A percentile compares a stretch with the other conserved stretches of the same genome.
phyloP scores from a whole-genome alignment of 2,797 vertebrate genomes.

The Gadopsis bispinosus region DNA sequence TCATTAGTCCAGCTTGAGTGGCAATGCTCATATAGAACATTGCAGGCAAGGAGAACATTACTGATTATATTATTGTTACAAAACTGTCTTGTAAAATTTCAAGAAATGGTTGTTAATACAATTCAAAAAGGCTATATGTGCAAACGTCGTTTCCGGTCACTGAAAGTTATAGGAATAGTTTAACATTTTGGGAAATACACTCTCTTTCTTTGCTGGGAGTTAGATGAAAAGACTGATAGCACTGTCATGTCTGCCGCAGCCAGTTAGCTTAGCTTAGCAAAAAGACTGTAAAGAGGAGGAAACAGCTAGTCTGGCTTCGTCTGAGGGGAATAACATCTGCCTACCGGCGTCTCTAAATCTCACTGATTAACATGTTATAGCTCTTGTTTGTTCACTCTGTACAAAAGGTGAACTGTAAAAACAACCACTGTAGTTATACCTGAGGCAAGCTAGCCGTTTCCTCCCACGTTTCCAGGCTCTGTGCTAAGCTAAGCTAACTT shows the following conservation, averaged over 20 bases:
- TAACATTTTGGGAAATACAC: not conserved
- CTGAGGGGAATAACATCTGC: not conserved
- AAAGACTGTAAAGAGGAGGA: not conserved
- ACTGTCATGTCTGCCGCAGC: not conserved
- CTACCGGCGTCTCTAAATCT: not conserved
- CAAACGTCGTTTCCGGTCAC: not conserved
- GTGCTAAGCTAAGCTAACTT: not conserved
- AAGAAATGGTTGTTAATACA: not conserved
- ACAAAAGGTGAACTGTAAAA: not conserved
- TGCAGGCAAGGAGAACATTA: not conserved
- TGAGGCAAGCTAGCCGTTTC: not conserved
- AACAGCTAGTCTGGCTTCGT: not conserved
- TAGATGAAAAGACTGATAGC: not conserved
- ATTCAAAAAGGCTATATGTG: no score
- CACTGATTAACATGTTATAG: not conserved
- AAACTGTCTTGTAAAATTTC: not conserved
- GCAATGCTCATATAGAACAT: not conserved
- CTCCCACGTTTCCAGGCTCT: not conserved
- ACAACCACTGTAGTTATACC: not conserved
- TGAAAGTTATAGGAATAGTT: not conserved
- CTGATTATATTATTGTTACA: not conserved
- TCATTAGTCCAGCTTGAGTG: not conserved
- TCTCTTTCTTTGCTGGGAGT: not conserved
- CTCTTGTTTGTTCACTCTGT: not conserved
- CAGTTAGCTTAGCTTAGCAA: not conserved